Base-by-base conservation (phyloP, 2,888 invertebrate genomes). In the Andrena praecox region DNA sequence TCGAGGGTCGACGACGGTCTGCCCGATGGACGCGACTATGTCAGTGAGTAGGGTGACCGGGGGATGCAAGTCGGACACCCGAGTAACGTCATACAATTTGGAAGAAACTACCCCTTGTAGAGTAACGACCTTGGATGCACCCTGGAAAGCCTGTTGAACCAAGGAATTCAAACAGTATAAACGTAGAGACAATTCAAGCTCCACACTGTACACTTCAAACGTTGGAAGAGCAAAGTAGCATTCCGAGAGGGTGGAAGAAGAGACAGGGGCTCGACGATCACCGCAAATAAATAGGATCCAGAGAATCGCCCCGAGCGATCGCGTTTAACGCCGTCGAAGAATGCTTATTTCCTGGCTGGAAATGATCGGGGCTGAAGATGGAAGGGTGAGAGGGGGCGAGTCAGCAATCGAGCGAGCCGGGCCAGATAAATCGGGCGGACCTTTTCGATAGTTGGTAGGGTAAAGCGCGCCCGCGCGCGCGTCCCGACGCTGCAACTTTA, bases 401-500 rank as follows among this genome's bases (percentile, higher is more conserved):
- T 80, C 79, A 80, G 79, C 79, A 70, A 80, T 80, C 79, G 79
- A 50, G 50, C 59, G 50, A 73, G 31, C 48, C 7, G 7, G 71
- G 66, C 20, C 60, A 71, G 74, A 84, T 86, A 87, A 80, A 80
- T 80, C 69, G 82, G 82, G 63, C 68, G 76, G n/a, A 75, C 77
- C 87, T 80, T 81, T 76, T 76, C 85, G 77, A 87, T 77, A 35
- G 74, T 62, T 72, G 50, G 63, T 69, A 16, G 54, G 16, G 42
- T 42, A 42, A 42, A 42, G 63, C 27, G 78, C 62, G 68, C 31
- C 12, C 24, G 60, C 20, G 20, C n/a, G 69, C 71, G 63, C 60
- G 68, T 48, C 27, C 27, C 52, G 77, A 78, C 66, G 78, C 70
- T 84, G 85, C 84, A 89, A 87, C 80, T 89, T 88, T 89, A 82